phyloP scores from a whole-genome alignment of 1,140 invertebrate species.

The Heliconius himera region DNA sequence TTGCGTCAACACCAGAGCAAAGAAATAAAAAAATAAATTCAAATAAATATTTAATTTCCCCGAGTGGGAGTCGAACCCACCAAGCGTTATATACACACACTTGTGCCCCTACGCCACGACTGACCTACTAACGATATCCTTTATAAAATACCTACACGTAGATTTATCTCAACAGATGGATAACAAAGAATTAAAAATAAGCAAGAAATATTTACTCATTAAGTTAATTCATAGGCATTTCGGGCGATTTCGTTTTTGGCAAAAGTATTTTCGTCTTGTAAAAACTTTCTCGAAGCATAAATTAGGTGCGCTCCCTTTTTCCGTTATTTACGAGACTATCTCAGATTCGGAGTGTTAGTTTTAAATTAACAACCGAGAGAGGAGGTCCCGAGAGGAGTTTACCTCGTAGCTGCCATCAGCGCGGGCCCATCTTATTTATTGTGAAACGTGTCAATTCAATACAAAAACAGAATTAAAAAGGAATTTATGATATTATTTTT shows the following conservation, averaged over 20 bases:
- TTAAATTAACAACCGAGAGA: slow-evolving; percentile 24
- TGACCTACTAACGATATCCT: too few relatives aligned
- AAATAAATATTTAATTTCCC: too few relatives aligned
- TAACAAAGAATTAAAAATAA: slow-evolving; percentile 12
- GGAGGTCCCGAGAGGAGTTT: not conserved
- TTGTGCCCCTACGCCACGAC: too few relatives aligned
- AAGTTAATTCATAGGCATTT: slow-evolving; percentile 10
- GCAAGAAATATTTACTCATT: slow-evolving; percentile 13
- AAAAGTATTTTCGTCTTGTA: slow-evolving; percentile 28
- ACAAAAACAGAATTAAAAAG: not conserved
- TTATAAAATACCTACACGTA: too few relatives aligned
- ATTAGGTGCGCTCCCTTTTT: slow-evolving; percentile 24
- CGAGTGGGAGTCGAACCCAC: too few relatives aligned
- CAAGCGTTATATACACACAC: too few relatives aligned
- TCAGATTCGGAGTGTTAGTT: slow-evolving; percentile 19
- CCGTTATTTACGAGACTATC: slow-evolving; percentile 28
- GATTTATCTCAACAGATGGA: too few relatives aligned
- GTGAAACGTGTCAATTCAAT: not conserved
- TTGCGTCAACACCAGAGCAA: too few relatives aligned
- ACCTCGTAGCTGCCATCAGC: not conserved
- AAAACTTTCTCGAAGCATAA: slow-evolving; percentile 19
- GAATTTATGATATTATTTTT: too few relatives aligned
- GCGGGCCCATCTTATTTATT: not conserved
- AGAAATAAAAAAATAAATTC: too few relatives aligned
- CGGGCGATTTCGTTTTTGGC: not conserved